phyloP scores from a whole-genome alignment of 2,113 vertebrate species.

The Salminus brasiliensis region DNA sequence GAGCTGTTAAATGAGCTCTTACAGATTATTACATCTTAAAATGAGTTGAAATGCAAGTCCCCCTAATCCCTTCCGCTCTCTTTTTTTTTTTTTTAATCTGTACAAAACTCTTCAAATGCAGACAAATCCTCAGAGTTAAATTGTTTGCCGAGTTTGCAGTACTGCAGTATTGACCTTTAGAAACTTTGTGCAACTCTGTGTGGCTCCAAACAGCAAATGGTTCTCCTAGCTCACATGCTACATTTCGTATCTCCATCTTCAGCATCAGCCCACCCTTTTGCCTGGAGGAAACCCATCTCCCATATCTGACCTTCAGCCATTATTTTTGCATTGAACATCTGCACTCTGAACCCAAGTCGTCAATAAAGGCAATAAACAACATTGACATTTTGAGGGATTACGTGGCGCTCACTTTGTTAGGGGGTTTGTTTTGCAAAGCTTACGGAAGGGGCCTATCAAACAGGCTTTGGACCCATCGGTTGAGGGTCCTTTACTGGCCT shows the following conservation, averaged over 20 bases:
- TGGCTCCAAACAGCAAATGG: too few species aligned
- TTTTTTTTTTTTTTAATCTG: too few species aligned
- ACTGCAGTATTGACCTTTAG: too few species aligned
- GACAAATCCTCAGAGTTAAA: too few species aligned
- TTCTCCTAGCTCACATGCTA: not conserved
- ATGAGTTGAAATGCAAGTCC: too few species aligned
- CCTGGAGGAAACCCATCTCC: not conserved
- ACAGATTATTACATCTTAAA: too few species aligned
- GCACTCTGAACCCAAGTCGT: not conserved
- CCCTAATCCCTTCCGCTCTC: too few species aligned
- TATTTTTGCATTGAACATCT: not conserved
- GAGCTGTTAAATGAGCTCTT: too few species aligned
- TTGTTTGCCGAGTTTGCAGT: too few species aligned
- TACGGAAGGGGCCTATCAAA: not conserved
- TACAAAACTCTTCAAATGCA: too few species aligned
- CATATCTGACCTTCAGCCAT: not conserved
- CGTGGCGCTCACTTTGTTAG: not conserved
- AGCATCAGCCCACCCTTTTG: conserved; percentile 8
- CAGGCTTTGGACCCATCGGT: conserved; percentile 5
- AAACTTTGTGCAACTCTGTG: too few species aligned
- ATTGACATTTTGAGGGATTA: not conserved
- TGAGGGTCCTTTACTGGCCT: not conserved
- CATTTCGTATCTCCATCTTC: too few species aligned
- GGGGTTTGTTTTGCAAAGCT: not conserved
- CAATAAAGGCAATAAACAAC: not conserved